A percentile compares a stretch with the other conserved stretches of the same genome.
Evolutionary conservation across 1,140 invertebrate genomes (phyloP).

Genomic region (Bombus impatiens): DNA sequence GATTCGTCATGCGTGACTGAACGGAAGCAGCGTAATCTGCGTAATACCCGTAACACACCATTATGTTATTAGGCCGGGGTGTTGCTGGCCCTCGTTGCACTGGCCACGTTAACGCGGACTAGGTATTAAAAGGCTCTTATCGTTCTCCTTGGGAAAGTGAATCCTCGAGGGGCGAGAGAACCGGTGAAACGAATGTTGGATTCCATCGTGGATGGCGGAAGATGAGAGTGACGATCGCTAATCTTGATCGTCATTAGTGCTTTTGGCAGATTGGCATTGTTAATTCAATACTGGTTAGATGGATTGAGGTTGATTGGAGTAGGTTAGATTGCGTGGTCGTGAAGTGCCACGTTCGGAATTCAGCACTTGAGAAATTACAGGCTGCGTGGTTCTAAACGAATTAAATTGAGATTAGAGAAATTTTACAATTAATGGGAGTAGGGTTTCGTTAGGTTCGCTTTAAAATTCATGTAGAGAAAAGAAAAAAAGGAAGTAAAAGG

Average conservation of each 20-base stretch:
- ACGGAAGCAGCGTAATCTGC: constrained; percentile 73
- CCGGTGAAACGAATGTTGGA: background rate
- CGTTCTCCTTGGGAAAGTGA: constrained; percentile 52
- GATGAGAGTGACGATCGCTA: background rate
- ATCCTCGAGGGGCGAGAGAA: constrained; percentile 3
- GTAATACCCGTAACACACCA: constrained; percentile 72
- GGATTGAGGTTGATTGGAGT: background rate
- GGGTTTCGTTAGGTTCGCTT: no score
- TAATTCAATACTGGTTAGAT: background rate
- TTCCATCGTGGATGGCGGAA: background rate
- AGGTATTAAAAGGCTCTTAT: constrained; percentile 66
- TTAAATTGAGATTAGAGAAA: no score
- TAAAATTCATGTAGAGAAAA: no score
- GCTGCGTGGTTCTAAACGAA: no score
- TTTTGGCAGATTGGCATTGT: background rate
- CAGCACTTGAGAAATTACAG: no score
- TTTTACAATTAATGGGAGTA: no score
- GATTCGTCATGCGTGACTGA: constrained; percentile 72
- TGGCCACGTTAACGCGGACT: constrained; percentile 3
- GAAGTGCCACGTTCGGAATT: no score
- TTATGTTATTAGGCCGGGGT: constrained; percentile 73
- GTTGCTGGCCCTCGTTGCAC: constrained; percentile 44
- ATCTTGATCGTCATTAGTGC: background rate
- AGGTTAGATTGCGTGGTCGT: background rate
- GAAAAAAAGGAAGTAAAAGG: background rate